Evolutionary conservation across 2,888 invertebrate species (phyloP).

Genomic region (Hemicrepidius hirtus): DNA sequence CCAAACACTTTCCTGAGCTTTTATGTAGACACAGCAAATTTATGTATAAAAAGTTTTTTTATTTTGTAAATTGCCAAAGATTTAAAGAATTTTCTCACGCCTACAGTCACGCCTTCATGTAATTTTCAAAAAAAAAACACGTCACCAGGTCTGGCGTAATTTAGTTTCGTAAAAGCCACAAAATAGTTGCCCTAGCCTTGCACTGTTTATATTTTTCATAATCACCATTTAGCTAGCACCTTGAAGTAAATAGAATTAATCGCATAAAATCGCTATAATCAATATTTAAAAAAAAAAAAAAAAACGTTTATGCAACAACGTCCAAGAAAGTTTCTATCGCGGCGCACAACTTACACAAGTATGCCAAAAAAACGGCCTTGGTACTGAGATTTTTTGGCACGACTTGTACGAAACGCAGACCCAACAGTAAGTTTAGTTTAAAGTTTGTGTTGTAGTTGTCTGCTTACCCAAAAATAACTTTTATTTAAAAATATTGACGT

Average conservation of each 20-base stretch:
- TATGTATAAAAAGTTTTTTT: background rate
- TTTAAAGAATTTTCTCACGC: conserved; percentile 8
- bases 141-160: too few species aligned
- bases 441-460: conserved; percentile 32
- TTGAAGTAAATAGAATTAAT: too few species aligned
- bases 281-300: too few species aligned
- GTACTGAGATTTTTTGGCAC: conserved; percentile 33
- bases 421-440: conserved; percentile 29
- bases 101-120: background rate
- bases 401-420: conserved; percentile 34
- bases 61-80: background rate
- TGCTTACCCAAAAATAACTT: conserved; percentile 31
- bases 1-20: background rate
- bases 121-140: too few species aligned
- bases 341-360: background rate
- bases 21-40: background rate
- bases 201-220: too few species aligned
- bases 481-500: conserved; percentile 32
- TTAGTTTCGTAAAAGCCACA: too few species aligned
- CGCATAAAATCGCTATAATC: too few species aligned
- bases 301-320: background rate
- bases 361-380: conserved; percentile 11
- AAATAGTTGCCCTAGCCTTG: too few species aligned
- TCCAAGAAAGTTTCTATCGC: background rate
- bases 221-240: too few species aligned